phyloP scores from a whole-genome alignment of 1,140 invertebrate genomes.

The Drosophila asahinai region DNA sequence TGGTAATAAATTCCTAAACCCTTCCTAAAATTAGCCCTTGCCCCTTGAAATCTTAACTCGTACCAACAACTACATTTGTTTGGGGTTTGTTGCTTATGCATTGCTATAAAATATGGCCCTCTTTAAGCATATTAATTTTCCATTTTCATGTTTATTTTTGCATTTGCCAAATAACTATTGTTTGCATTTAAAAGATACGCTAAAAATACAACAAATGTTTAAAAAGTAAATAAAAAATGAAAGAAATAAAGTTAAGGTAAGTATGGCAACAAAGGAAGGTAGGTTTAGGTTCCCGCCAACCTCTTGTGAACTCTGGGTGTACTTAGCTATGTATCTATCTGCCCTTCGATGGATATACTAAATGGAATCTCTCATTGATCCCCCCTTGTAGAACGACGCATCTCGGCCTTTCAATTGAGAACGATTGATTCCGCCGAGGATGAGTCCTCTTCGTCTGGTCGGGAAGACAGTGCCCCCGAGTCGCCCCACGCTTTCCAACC shows the following conservation, averaged over 20 bases:
- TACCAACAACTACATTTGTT: not conserved
- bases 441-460: constrained; percentile 82
- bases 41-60: not conserved
- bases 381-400: constrained; percentile 75
- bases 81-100: no score
- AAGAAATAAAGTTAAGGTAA: constrained; percentile 2
- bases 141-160: constrained; percentile 53
- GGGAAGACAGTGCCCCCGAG: constrained; percentile 80
- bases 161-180: constrained; percentile 22
- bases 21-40: no score
- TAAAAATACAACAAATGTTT: not conserved
- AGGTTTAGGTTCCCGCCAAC: not conserved
- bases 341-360: constrained; percentile 15
- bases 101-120: constrained; percentile 22
- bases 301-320: constrained; percentile 38
- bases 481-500: constrained; percentile 63
- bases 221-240: not conserved
- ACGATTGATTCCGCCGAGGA: constrained; percentile 84
- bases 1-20: not conserved
- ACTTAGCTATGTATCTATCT: not conserved
- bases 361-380: constrained; percentile 31
- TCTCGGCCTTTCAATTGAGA: constrained; percentile 83
- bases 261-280: no score
- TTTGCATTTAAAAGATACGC: constrained; percentile 15
- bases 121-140: constrained; percentile 13